A percentile compares a stretch with the other conserved stretches of the same genome.
Evolutionary conservation across 2,113 vertebrate species (phyloP).

Genomic region (Aramus guarauna): DNA sequence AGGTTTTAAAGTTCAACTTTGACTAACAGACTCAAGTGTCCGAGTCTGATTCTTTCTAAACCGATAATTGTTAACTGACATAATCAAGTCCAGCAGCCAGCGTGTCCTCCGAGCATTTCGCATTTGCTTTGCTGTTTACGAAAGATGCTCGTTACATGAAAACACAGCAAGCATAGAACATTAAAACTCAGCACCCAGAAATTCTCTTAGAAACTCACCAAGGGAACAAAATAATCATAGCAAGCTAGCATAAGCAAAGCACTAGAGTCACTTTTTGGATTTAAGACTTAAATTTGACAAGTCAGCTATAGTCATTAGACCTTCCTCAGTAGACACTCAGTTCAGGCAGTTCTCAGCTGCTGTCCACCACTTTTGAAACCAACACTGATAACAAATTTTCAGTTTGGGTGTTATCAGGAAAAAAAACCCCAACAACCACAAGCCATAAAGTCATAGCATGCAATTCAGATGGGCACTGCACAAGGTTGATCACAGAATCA

Average conservation of each 20-base stretch:
- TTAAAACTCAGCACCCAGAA: background rate
- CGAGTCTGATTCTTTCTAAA: background rate
- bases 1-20: background rate
- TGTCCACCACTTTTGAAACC: background rate
- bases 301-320: background rate
- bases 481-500: background rate
- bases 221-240: background rate
- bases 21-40: slow-evolving; percentile 14
- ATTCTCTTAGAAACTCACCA: background rate
- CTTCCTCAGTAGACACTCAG: background rate
- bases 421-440: background rate
- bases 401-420: background rate
- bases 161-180: background rate
- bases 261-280: background rate
- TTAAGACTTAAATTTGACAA: background rate
- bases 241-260: background rate
- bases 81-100: background rate
- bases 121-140: background rate
- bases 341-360: background rate
- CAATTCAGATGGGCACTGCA: background rate
- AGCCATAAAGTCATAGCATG: too few species aligned
- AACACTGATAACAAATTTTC: background rate
- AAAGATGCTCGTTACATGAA: fast-evolving
- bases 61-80: background rate
- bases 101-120: background rate